Evolutionary conservation across 2,797 vertebrate species (phyloP).

Genomic region (Halcyon badia): DNA sequence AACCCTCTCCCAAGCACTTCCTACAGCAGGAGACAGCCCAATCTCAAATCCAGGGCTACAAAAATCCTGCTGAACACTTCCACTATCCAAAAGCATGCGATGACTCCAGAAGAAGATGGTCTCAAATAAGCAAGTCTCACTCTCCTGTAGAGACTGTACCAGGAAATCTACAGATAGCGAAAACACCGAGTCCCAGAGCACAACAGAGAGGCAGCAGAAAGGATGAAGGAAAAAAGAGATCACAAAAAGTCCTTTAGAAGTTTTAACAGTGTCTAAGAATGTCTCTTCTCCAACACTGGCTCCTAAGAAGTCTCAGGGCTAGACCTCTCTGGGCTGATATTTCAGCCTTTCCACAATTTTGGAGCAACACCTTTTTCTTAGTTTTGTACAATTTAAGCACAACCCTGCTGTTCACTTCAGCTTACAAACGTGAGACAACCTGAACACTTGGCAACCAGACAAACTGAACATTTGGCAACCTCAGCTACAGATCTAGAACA

Average conservation of each 20-base stretch:
- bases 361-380: neutral
- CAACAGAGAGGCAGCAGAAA: neutral
- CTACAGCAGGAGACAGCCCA: neutral
- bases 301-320: neutral
- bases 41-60: neutral
- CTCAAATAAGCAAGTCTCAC: neutral
- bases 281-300: accelerated
- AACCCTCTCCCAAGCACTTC: neutral
- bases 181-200: neutral
- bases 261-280: neutral
- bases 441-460: neutral
- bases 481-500: neutral
- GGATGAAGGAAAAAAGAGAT: neutral
- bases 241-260: neutral
- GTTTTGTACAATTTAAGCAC: neutral
- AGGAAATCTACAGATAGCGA: neutral
- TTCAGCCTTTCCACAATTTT: neutral
- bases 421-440: neutral
- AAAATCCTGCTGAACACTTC: neutral
- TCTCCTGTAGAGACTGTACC: neutral
- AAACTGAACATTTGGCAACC: neutral
- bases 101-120: neutral
- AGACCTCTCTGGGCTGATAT: neutral
- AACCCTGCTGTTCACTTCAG: neutral
- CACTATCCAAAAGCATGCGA: neutral